These are phyloP conservation scores for Drosophila kuntzei DNA, from an alignment of 2,888 invertebrate genomes.

Conservation along the genomic window DNA sequence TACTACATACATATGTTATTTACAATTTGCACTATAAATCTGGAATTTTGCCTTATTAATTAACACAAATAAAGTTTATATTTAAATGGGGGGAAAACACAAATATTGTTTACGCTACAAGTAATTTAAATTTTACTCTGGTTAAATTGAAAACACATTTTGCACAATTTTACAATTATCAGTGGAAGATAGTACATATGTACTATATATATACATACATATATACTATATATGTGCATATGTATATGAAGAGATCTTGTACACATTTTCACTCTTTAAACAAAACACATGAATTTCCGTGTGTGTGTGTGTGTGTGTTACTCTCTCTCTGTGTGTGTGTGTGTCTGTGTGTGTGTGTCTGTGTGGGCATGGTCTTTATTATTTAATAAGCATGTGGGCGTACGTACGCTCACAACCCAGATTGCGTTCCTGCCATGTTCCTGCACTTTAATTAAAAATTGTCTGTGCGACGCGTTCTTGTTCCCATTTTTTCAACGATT, in stretches of 20 bases:
- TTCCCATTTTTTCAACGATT: conserved; percentile 43
- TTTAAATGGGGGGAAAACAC: background rate
- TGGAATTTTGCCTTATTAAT: background rate
- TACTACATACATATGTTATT: background rate
- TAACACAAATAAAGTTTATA: background rate
- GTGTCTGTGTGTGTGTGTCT: conserved; percentile 19
- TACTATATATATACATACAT: too few relatives aligned
- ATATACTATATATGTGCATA: background rate
- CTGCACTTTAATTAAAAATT: conserved; percentile 63
- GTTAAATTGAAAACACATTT: conserved; percentile 3
- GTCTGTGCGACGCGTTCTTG: conserved; percentile 49
- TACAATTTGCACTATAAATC: background rate
- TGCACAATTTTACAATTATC: background rate
- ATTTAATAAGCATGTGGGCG: conserved; percentile 71
- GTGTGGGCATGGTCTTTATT: conserved; percentile 60
- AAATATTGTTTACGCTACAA: background rate
- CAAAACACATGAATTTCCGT: conserved; percentile 22
- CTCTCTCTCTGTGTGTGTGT: conserved; percentile 7
- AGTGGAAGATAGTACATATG: background rate
- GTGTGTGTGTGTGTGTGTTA: conserved; percentile 5
- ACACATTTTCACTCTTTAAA: conserved; percentile 39
- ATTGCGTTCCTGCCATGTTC: conserved; percentile 44
- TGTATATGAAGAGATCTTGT: conserved; percentile 11
- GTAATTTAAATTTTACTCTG: background rate
- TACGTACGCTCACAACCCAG: conserved; percentile 28